phyloP scores from a whole-genome alignment of 64 coral and sea anemone genomes.

The Acropora yongei region DNA sequence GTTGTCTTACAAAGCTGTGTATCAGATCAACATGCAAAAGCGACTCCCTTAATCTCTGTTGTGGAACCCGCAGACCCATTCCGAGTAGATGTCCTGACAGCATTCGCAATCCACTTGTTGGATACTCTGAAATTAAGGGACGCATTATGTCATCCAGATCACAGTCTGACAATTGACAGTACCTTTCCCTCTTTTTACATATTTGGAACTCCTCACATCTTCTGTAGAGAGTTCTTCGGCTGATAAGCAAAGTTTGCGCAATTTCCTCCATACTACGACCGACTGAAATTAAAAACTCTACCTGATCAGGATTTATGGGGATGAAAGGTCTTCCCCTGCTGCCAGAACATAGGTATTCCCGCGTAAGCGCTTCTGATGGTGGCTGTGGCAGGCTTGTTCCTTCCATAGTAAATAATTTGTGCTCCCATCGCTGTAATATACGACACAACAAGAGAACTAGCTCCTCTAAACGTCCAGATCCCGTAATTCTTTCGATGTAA shows the following conservation, averaged over 20 bases:
- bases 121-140: constrained; percentile 44
- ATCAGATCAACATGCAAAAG: constrained; percentile 34
- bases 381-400: constrained; percentile 40
- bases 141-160: constrained; percentile 43
- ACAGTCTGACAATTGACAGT: constrained; percentile 50
- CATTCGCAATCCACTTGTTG: constrained; percentile 54
- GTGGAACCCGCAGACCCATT: constrained; percentile 29
- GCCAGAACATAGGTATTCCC: not conserved
- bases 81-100: constrained; percentile 31
- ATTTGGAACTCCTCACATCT: constrained; percentile 65
- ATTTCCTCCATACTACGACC: constrained; percentile 57
- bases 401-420: constrained; percentile 64
- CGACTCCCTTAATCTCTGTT: constrained; percentile 64
- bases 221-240: constrained; percentile 68
- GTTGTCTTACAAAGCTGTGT: constrained; percentile 50
- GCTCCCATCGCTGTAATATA: constrained; percentile 57
- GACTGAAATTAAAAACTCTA: constrained; percentile 51
- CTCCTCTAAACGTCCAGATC: constrained; percentile 27
- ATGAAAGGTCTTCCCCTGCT: constrained; percentile 52
- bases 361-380: constrained; percentile 47
- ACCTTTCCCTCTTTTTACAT: constrained; percentile 66
- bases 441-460: constrained; percentile 27
- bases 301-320: constrained; percentile 43
- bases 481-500: not conserved
- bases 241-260: constrained; percentile 50